Evolutionary conservation across 2,113 vertebrate genomes (phyloP).

Genomic region (Cardinalis cardinalis): DNA sequence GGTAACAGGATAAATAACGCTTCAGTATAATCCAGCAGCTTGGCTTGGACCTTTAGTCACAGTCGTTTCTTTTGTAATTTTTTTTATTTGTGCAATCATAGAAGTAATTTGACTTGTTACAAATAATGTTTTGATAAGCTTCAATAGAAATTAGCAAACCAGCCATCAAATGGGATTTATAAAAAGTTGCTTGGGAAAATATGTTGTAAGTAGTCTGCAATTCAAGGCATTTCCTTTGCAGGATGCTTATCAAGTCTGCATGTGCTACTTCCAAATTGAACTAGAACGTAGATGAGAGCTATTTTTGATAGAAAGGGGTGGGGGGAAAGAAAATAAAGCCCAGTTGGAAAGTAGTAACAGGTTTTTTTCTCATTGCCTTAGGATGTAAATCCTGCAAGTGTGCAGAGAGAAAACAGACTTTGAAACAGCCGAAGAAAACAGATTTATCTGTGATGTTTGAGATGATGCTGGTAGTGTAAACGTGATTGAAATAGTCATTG

Average conservation of each 20-base stretch:
- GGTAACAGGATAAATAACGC: not conserved
- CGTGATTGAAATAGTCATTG: conserved; percentile 14
- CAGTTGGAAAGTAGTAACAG: conserved; percentile 3
- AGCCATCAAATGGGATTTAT: conserved; percentile 33
- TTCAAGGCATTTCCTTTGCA: conserved; percentile 70
- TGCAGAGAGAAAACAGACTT: conserved; percentile 12
- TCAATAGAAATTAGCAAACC: conserved; percentile 25
- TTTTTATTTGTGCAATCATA: not conserved
- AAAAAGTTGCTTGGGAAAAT: conserved; percentile 62
- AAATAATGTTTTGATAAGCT: conserved; percentile 42
- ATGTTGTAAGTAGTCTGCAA: conserved; percentile 64
- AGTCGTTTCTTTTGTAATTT: not conserved
- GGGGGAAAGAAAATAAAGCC: not conserved
- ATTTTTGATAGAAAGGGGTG: conserved; percentile 29
- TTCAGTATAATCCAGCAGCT: not conserved
- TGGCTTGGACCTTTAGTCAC: not conserved
- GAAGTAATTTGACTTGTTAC: conserved; percentile 11
- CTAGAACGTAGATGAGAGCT: conserved; percentile 53
- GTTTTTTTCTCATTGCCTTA: conserved; percentile 9
- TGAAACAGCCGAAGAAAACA: conserved; percentile 3
- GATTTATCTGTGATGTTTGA: conserved; percentile 4
- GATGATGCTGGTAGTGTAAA: conserved; percentile 7
- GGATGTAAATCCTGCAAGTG: conserved; percentile 32
- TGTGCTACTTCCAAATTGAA: conserved; percentile 55
- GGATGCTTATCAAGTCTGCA: conserved; percentile 65